phyloP scores from a whole-genome alignment of 1,140 invertebrate species.

The Mactra quadrangularis region DNA sequence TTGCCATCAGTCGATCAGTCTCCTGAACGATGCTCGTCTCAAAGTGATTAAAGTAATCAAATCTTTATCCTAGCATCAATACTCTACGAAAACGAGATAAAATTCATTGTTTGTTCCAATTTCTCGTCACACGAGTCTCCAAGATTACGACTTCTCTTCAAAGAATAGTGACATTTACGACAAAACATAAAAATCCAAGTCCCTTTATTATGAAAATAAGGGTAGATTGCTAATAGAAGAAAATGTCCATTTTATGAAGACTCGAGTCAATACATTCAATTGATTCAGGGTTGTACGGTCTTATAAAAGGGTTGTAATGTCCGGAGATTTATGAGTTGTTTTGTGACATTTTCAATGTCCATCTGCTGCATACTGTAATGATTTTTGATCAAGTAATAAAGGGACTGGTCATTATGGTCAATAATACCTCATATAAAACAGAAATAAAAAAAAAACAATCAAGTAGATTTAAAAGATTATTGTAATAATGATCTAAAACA shows the following conservation, averaged over 20 bases:
- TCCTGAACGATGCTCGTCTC: not conserved
- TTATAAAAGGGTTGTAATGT: not conserved
- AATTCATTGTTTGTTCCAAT: slow-evolving; percentile 37
- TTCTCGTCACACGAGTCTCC: slow-evolving; percentile 20
- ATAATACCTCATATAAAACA: too few species aligned
- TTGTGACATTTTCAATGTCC: too few species aligned
- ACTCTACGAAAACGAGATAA: slow-evolving; percentile 3
- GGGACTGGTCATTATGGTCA: too few species aligned
- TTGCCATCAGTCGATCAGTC: not conserved
- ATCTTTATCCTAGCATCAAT: slow-evolving; percentile 9
- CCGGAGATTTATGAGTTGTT: too few species aligned
- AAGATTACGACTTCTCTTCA: not conserved
- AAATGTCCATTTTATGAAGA: slow-evolving; percentile 41
- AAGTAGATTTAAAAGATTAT: too few species aligned
- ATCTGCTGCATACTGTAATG: too few species aligned
- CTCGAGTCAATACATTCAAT: slow-evolving; percentile 29
- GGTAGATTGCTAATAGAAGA: not conserved
- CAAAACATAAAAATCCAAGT: slow-evolving; percentile 26
- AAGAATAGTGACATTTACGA: slow-evolving; percentile 39
- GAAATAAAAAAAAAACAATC: too few species aligned
- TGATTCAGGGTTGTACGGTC: not conserved
- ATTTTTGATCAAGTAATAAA: too few species aligned
- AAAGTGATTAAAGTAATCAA: slow-evolving; percentile 9
- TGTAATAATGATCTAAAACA: too few species aligned
- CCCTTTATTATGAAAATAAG: slow-evolving; percentile 48